Evolutionary conservation across 2,797 vertebrate species (phyloP).

Genomic region (Austrolebias charrua): DNA sequence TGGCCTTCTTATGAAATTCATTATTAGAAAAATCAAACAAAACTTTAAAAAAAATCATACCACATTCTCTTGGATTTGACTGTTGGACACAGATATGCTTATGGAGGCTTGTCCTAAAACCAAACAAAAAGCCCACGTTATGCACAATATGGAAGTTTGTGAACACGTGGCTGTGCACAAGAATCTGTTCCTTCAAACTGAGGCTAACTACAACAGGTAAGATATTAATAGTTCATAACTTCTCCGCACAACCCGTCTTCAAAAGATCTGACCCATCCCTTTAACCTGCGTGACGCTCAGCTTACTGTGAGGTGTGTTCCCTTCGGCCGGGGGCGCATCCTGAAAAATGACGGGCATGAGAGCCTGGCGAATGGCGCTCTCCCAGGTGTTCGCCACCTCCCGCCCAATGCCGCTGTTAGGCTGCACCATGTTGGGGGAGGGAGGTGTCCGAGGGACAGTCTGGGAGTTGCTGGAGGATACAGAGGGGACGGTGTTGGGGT

Average conservation of each 20-base stretch:
- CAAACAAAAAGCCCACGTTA: slow-evolving; percentile 15
- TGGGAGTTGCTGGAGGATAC: slow-evolving; percentile 48
- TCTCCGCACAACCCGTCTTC: no score
- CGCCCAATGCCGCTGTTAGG: slow-evolving; percentile 82
- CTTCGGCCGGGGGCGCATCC: slow-evolving; percentile 75
- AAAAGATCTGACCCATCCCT: no score
- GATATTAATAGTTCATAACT: no score
- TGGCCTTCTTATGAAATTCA: background rate
- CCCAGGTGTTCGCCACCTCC: slow-evolving; percentile 86
- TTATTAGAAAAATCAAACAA: background rate
- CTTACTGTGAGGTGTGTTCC: slow-evolving; percentile 78
- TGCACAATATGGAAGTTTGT: no score
- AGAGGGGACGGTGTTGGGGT: slow-evolving; percentile 67
- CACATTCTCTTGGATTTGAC: slow-evolving; percentile 91
- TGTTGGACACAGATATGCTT: slow-evolving; percentile 91
- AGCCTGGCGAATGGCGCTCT: slow-evolving; percentile 87
- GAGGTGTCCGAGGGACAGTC: slow-evolving; percentile 52
- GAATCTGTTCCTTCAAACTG: no score
- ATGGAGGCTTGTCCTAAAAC: slow-evolving; percentile 87
- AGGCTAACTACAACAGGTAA: no score
- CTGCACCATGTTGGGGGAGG: slow-evolving; percentile 73
- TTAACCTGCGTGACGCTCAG: background rate
- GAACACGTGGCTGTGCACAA: no score
- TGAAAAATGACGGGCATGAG: slow-evolving; percentile 89
- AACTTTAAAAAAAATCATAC: slow-evolving; percentile 65